These are phyloP conservation scores for Zaprionus taronus DNA, from an alignment of 1,140 invertebrate genomes.

Conservation along the genomic window DNA sequence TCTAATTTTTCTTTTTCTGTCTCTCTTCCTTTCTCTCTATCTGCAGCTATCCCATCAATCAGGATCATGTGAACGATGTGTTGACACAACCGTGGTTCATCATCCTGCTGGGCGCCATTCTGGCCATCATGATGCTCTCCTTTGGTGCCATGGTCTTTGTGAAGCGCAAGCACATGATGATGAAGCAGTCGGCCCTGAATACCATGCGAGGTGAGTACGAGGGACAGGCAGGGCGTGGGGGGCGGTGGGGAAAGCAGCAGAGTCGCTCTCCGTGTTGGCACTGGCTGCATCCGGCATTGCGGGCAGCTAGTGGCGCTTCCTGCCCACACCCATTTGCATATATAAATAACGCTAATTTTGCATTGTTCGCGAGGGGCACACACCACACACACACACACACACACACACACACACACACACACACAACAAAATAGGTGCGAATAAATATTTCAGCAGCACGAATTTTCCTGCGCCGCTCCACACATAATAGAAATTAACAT, in stretches of 20 bases:
- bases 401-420: constrained; percentile 20
- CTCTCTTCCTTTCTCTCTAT: constrained; percentile 28
- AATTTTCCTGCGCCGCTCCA: constrained; percentile 35
- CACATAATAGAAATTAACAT: constrained; percentile 80
- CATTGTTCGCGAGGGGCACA: constrained; percentile 58
- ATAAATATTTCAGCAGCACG: constrained; percentile 75
- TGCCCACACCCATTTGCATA: constrained; percentile 68
- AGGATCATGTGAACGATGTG: constrained; percentile 85
- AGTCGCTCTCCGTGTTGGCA: background rate
- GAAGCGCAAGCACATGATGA: constrained; percentile 84
- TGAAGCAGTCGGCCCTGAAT: constrained; percentile 83
- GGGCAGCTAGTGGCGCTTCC: constrained; percentile 65
- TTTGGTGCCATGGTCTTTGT: constrained; percentile 88
- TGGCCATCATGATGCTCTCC: constrained; percentile 89
- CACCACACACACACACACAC: constrained; percentile 12
- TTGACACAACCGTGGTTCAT: constrained; percentile 90
- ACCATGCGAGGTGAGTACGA: constrained; percentile 81
- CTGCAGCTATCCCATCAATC: constrained; percentile 86
- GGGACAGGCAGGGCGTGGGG: background rate
- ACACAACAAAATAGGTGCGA: constrained; percentile 72
- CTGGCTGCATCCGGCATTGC: constrained; percentile 64
- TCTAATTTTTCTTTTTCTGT: constrained; percentile 11
- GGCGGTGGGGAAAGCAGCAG: no score
- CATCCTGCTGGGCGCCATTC: constrained; percentile 88
- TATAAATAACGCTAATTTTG: constrained; percentile 80